phyloP scores from a whole-genome alignment of 2,113 vertebrate genomes.

The Oncorhynchus mykiss region DNA sequence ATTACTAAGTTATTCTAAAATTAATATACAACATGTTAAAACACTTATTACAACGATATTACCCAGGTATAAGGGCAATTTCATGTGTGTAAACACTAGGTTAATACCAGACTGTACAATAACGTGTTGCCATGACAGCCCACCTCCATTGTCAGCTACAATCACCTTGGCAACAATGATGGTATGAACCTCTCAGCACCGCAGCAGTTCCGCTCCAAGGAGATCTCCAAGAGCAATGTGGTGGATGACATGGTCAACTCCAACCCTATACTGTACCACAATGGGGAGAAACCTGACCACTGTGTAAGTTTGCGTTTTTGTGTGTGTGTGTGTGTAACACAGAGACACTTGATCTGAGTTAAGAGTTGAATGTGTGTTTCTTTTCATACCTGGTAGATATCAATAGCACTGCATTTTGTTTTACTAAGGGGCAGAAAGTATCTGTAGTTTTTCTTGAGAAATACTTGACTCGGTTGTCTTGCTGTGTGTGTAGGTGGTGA shows the following conservation, averaged over 20 bases:
- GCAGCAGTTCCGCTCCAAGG: slow-evolving; percentile 92
- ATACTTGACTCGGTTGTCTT: too few relatives aligned
- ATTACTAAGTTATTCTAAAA: too few relatives aligned
- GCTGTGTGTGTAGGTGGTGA: slow-evolving; percentile 84
- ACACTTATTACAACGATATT: too few relatives aligned
- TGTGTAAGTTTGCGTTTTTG: slow-evolving; percentile 80
- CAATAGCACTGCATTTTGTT: not conserved
- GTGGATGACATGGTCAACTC: slow-evolving; percentile 91
- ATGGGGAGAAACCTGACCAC: slow-evolving; percentile 88
- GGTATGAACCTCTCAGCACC: slow-evolving; percentile 93
- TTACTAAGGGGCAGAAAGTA: not conserved
- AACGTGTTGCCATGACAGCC: slow-evolving; percentile 66
- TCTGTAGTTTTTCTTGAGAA: not conserved
- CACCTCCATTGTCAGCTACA: slow-evolving; percentile 93
- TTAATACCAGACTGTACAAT: not conserved
- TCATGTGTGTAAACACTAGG: not conserved
- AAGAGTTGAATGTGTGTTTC: not conserved
- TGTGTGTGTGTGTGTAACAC: slow-evolving; percentile 59
- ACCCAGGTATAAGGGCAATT: not conserved
- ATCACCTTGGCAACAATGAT: slow-evolving; percentile 96
- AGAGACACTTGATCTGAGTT: not conserved
- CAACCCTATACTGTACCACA: slow-evolving; percentile 82
- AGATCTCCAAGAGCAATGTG: slow-evolving; percentile 95
- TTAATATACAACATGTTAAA: too few relatives aligned
- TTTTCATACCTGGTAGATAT: too few relatives aligned